Base-by-base conservation (phyloP, 2,113 vertebrate species). In the Poeciliopsis retropinna region DNA sequence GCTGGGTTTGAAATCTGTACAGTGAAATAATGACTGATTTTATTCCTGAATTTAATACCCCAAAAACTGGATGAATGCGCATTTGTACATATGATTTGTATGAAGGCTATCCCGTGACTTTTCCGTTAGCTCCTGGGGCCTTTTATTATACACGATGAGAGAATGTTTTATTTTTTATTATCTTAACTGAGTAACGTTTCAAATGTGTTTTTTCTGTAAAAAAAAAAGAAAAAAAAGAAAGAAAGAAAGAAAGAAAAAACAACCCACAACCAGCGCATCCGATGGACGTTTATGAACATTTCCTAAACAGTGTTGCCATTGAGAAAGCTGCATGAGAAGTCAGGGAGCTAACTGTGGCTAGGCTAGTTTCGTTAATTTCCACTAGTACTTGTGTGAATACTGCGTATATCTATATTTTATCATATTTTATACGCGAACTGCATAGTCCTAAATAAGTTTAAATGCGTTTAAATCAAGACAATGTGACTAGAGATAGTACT, bases 61-160 rank as follows among this genome's bases (percentile, higher is more conserved):
- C 7, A 57, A 25, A 57, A 57, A n/a, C 14, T 17, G 51, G 22
- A 57, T 57, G 51, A n/a, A 57, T 9, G 25, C 51, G 51, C 22
- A 10, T 57, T 57, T 57, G n/a, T n/a, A 1, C 8, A 25, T 54
- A 10, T 57, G 22, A 57, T 57, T 57, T 57, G n/a, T 28, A 29
- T 73, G 47, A 34, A 39, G 14, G 74, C n/a, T 67, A 51, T 80
- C 81, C 67, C 76, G 64, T 79, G 72, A 84, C 70, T 73, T 72
- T 32, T 29, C 25, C 31, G 54, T 77, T 80, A 82, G 70, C 78
- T 64, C 30, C 14, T 9, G 0, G 5, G 76, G 65, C 70, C 72
- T 51, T 17, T 32, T 9, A 9, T 4, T 0, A 25, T 10, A 28
- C 54, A 9, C 14, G 44, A 67, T 28, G 7, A 3, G 27, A 3